phyloP scores from a whole-genome alignment of 2,797 vertebrate species.

The Galaxias olidus region DNA sequence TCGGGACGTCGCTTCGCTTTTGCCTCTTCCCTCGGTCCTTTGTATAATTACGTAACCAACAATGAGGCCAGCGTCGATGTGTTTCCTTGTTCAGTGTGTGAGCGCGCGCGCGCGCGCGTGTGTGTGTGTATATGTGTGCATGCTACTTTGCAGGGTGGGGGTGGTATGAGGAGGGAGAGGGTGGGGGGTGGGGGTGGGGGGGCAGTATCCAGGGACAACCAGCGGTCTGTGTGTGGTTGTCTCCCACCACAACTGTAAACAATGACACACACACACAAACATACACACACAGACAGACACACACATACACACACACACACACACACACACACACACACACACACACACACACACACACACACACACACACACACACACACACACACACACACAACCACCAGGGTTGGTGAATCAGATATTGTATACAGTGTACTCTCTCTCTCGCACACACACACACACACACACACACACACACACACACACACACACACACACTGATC shows the following conservation, averaged over 20 bases:
- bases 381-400: background rate
- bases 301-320: no score
- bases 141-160: background rate
- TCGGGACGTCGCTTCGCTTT: no score
- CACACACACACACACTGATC: no score
- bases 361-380: background rate
- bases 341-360: background rate
- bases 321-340: background rate
- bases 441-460: no score
- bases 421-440: no score
- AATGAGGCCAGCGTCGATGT: background rate
- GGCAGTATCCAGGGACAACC: constrained; percentile 17
- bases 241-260: background rate
- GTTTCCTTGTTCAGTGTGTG: constrained; percentile 9
- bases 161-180: constrained; percentile 19
- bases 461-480: no score
- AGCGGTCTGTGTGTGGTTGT: background rate
- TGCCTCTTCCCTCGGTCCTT: no score
- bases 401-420: background rate
- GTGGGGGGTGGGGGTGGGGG: constrained; percentile 43
- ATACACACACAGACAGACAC: no score
- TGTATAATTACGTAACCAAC: background rate
- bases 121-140: constrained; percentile 20
- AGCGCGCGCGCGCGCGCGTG: constrained; percentile 19
- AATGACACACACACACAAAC: background rate